Percentiles rank a stretch among this genome's conserved stretches.
Conservation (phyloP, 2,797 vertebrate genomes). For the Chromobotia macracanthus region DNA sequence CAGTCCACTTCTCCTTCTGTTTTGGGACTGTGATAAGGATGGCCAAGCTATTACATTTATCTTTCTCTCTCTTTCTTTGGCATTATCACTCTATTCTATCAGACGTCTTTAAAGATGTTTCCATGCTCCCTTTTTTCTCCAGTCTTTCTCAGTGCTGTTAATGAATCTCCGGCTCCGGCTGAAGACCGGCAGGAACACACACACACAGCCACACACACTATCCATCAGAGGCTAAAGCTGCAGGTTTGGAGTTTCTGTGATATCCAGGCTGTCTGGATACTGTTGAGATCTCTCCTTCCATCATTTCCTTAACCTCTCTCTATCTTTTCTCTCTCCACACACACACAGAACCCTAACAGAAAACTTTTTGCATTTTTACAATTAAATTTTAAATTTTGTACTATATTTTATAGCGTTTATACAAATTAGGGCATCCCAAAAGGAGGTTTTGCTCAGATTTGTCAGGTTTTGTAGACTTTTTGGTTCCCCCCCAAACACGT, state of each 20-base stretch:
- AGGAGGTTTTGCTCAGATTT: too few species aligned
- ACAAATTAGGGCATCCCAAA: too few species aligned
- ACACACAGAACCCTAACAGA: background rate
- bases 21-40: slow-evolving; percentile 28
- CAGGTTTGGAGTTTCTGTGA: slow-evolving; percentile 31
- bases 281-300: slow-evolving; percentile 29
- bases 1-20: slow-evolving; percentile 17
- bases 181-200: slow-evolving; percentile 28
- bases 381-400: too few species aligned
- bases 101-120: slow-evolving; percentile 38
- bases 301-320: slow-evolving; percentile 2
- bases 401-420: too few species aligned
- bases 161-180: slow-evolving; percentile 33
- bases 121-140: slow-evolving; percentile 18
- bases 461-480: too few species aligned
- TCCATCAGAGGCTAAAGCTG: slow-evolving; percentile 32
- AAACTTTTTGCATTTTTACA: too few species aligned
- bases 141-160: slow-evolving; percentile 5
- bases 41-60: slow-evolving; percentile 36
- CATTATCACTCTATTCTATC: slow-evolving; percentile 46
- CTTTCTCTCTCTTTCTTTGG: slow-evolving; percentile 25
- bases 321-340: background rate
- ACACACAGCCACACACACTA: slow-evolving; percentile 34
- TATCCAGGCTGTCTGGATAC: slow-evolving; percentile 38
- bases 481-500: too few species aligned